Conservation (phyloP, 2,888 invertebrate genomes). For the Limnephilus auricula region DNA sequence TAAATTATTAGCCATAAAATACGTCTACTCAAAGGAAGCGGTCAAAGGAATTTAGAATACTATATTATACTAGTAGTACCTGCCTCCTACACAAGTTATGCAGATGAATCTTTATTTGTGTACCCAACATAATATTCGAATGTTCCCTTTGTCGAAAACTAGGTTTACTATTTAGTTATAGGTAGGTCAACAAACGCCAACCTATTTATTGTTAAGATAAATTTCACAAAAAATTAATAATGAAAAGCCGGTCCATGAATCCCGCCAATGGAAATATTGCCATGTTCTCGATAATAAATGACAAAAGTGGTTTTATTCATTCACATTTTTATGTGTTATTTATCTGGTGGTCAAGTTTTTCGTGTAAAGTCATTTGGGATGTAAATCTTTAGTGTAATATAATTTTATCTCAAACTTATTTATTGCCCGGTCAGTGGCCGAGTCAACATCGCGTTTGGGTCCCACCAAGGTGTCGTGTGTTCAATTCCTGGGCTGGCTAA, state of each 20-base stretch:
- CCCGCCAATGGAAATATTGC: neutral
- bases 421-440: too few relatives aligned
- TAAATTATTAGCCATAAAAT: conserved; percentile 32
- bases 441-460: too few relatives aligned
- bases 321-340: neutral
- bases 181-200: neutral
- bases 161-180: neutral
- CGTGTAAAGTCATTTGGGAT: neutral
- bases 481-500: too few relatives aligned
- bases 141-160: neutral
- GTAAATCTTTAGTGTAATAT: neutral
- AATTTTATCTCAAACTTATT: too few relatives aligned
- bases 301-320: neutral
- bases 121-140: neutral
- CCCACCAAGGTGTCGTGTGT: too few relatives aligned
- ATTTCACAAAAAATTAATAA: neutral
- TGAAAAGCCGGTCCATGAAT: neutral
- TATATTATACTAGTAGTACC: neutral
- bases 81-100: neutral
- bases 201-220: neutral
- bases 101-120: neutral
- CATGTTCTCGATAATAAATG: neutral
- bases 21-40: conserved; percentile 22
- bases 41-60: conserved; percentile 30
- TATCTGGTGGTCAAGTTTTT: neutral